A percentile compares a stretch with the other conserved stretches of the same genome.
Evolutionary conservation across 2,797 vertebrate genomes (phyloP).

Genomic region (Decapterus maruadsi): DNA sequence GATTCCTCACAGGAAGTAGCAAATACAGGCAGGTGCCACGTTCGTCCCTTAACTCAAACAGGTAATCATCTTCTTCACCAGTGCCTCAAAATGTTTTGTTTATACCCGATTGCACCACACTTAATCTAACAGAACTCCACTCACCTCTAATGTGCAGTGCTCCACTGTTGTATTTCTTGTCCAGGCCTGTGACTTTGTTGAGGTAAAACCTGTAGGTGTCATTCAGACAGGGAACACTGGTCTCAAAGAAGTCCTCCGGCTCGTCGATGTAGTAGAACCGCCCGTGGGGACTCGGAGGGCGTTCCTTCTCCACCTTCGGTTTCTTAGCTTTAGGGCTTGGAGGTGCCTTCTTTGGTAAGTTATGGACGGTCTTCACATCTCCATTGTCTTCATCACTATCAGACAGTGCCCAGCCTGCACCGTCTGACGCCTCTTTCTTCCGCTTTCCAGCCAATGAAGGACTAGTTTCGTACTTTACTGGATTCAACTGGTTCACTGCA

Average conservation of each 20-base stretch:
- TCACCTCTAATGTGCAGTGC: slow-evolving; percentile 96
- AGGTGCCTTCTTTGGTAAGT: slow-evolving; percentile 26
- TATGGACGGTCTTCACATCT: slow-evolving; percentile 17
- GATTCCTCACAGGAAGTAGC: neutral
- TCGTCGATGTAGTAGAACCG: slow-evolving; percentile 69
- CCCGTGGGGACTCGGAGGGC: slow-evolving; percentile 70
- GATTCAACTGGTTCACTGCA: slow-evolving; percentile 65
- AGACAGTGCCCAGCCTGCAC: slow-evolving; percentile 92
- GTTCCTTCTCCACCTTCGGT: slow-evolving; percentile 67
- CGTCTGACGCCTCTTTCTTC: slow-evolving; percentile 80
- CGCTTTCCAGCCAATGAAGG: slow-evolving; percentile 78
- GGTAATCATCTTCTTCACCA: neutral
- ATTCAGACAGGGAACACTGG: slow-evolving; percentile 83
- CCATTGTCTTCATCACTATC: slow-evolving; percentile 88
- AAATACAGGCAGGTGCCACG: neutral
- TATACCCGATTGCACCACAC: neutral
- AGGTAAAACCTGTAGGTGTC: slow-evolving; percentile 94
- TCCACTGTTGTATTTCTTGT: slow-evolving; percentile 90
- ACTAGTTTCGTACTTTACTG: slow-evolving; percentile 72
- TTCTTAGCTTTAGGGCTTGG: slow-evolving; percentile 47
- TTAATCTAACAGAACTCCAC: neutral
- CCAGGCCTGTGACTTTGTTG: slow-evolving; percentile 94
- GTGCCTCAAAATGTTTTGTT: neutral
- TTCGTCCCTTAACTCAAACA: neutral
- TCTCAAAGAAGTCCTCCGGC: slow-evolving; percentile 88